phyloP scores from a whole-genome alignment of 1,140 invertebrate species.

The Zaprionus gabonicus region DNA sequence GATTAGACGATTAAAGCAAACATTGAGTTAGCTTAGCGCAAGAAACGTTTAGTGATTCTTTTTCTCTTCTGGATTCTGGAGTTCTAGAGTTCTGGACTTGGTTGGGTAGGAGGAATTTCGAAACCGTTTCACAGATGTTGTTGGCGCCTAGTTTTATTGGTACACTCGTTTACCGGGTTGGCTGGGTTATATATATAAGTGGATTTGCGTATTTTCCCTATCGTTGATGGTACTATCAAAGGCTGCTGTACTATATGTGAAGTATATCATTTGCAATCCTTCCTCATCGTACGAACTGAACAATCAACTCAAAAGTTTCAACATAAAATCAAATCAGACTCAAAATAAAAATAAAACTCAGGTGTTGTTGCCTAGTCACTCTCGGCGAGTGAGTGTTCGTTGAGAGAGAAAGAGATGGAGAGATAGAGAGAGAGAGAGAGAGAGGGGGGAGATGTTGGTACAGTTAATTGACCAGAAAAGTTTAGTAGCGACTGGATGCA shows the following conservation, averaged over 20 bases:
- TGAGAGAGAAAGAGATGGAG: conserved; percentile 5
- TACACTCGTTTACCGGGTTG: not conserved
- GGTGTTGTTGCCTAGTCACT: conserved; percentile 28
- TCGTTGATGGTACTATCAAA: conserved; percentile 60
- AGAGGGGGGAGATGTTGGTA: not conserved
- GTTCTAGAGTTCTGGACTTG: not conserved
- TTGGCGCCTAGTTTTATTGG: conserved; percentile 1
- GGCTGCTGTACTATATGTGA: conserved; percentile 81
- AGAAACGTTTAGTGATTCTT: conserved; percentile 34
- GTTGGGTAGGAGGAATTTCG: not conserved
- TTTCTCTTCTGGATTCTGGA: not conserved
- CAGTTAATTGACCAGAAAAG: not conserved
- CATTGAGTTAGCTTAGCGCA: conserved; percentile 62
- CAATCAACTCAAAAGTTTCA: conserved; percentile 59
- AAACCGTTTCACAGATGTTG: conserved; percentile 38
- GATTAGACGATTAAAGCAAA: conserved; percentile 52
- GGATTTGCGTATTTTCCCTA: not conserved
- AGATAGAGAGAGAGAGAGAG: conserved; percentile 1
- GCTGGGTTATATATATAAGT: conserved; percentile 2
- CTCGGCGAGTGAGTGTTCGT: conserved; percentile 5
- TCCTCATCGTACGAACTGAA: conserved; percentile 58
- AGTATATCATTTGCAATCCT: conserved; percentile 78
- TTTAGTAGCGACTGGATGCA: conserved; percentile 13
- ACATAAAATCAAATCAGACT: conserved; percentile 52
- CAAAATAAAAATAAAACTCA: conserved; percentile 53